phyloP scores from a whole-genome alignment of 2,113 vertebrate genomes.

The Tympanuchus pallidicinctus region DNA sequence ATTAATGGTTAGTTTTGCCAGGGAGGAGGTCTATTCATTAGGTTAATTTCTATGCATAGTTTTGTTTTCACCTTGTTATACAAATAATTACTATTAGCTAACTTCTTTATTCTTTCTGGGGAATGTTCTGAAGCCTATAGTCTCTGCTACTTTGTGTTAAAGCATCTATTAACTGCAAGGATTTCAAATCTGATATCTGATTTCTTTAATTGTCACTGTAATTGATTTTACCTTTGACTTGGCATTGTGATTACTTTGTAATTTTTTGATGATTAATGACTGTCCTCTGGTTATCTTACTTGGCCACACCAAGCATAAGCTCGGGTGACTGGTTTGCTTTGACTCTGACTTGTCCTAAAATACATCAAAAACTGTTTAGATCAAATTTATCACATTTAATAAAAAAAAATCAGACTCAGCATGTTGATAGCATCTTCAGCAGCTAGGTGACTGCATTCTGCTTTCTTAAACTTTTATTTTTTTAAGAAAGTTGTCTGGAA shows the following conservation, averaged over 20 bases:
- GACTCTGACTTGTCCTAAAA: slow-evolving; percentile 45
- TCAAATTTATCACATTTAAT: background rate
- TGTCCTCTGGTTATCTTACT: slow-evolving; percentile 56
- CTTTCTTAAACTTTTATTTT: background rate
- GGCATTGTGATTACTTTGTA: slow-evolving; percentile 57
- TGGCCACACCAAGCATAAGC: slow-evolving; percentile 4
- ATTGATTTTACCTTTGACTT: slow-evolving; percentile 79
- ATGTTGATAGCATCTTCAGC: background rate
- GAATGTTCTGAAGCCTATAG: slow-evolving; percentile 3
- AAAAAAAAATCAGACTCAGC: background rate
- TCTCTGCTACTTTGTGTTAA: background rate
- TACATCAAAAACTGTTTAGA: slow-evolving; percentile 17
- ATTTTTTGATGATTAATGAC: slow-evolving; percentile 73
- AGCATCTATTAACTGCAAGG: slow-evolving; percentile 26
- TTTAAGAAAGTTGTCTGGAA: background rate
- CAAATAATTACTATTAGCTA: background rate
- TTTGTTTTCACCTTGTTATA: background rate
- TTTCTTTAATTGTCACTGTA: slow-evolving; percentile 65
- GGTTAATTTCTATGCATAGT: background rate
- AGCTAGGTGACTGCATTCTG: background rate
- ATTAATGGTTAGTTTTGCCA: background rate
- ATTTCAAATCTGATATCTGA: slow-evolving; percentile 52
- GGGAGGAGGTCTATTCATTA: background rate
- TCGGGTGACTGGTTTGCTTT: slow-evolving; percentile 21
- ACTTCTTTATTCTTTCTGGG: background rate